These are phyloP conservation scores for Cynopterus sphinx DNA, from an alignment of 2,797 vertebrate species.

Conservation along the genomic window DNA sequence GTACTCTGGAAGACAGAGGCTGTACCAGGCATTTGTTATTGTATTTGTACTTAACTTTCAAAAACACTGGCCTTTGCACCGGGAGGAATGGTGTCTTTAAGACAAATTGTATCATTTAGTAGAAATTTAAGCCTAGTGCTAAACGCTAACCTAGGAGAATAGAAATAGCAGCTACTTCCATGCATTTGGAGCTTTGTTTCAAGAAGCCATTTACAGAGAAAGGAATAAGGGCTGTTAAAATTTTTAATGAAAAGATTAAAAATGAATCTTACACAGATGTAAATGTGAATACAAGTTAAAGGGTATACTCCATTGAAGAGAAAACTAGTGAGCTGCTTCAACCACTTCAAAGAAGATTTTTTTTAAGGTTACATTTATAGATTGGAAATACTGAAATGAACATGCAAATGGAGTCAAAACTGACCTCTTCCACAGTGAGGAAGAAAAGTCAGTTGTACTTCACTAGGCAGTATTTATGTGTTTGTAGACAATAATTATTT, in stretches of 20 bases:
- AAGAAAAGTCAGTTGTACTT: background rate
- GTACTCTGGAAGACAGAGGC: background rate
- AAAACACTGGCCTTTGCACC: constrained; percentile 7
- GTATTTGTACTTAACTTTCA: background rate
- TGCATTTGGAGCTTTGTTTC: background rate
- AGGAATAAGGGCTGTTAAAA: background rate
- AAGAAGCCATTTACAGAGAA: constrained; percentile 16
- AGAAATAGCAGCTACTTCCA: background rate
- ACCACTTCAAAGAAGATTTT: background rate
- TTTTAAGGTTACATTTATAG: background rate
- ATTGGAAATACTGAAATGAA: constrained; percentile 3
- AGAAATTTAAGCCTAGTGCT: background rate
- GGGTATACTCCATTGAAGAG: background rate
- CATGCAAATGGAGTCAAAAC: background rate
- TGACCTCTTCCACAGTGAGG: background rate
- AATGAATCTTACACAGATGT: background rate
- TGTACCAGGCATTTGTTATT: background rate
- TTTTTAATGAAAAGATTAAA: background rate
- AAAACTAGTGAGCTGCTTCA: background rate
- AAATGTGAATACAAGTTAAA: background rate
- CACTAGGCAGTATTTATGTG: background rate
- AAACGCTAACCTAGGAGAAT: background rate
- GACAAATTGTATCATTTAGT: background rate
- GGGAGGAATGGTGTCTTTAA: background rate
- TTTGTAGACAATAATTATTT: background rate